These are phyloP conservation scores for Hemicentrotus pulcherrimus DNA, from an alignment of 35 echinoderm and acorn worm species.

Conservation along the genomic window DNA sequence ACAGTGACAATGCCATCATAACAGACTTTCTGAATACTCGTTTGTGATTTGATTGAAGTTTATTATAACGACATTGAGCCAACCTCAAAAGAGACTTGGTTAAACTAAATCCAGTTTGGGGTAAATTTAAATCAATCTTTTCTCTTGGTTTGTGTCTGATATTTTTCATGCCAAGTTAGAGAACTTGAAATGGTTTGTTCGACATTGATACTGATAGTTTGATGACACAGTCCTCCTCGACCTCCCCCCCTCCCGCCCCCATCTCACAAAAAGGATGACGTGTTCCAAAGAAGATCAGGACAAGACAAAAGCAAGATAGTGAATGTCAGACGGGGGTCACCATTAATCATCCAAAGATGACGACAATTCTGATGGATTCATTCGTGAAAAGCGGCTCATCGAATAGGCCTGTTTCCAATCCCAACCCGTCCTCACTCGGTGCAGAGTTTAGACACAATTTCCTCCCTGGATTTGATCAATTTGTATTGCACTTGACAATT, in stretches of 20 bases:
- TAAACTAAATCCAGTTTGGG: too few species aligned
- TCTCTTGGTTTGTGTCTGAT: too few species aligned
- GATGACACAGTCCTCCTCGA: too few species aligned
- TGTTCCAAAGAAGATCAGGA: background rate
- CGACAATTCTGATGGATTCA: constrained; percentile 9
- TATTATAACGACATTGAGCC: too few species aligned
- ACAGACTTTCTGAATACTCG: too few species aligned
- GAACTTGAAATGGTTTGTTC: background rate
- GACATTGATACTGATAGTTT: background rate
- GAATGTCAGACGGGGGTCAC: background rate
- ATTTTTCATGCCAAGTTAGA: too few species aligned
- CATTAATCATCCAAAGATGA: background rate
- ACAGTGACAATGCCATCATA: too few species aligned
- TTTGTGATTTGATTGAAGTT: too few species aligned
- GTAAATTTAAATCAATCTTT: background rate
- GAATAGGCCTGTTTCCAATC: constrained; percentile 20
- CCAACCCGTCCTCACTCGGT: background rate
- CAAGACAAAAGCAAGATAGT: constrained; percentile 25
- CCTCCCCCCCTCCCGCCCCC: too few species aligned
- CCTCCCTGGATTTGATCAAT: constrained; percentile 8
- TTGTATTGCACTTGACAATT: constrained; percentile 45
- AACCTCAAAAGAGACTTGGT: too few species aligned
- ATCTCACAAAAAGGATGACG: background rate
- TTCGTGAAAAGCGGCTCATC: background rate
- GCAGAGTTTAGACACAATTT: constrained; percentile 44